Percentiles rank a stretch among this genome's conserved stretches.
Evolutionary conservation across 2,888 invertebrate genomes (phyloP).

Genomic region (Mantis religiosa): DNA sequence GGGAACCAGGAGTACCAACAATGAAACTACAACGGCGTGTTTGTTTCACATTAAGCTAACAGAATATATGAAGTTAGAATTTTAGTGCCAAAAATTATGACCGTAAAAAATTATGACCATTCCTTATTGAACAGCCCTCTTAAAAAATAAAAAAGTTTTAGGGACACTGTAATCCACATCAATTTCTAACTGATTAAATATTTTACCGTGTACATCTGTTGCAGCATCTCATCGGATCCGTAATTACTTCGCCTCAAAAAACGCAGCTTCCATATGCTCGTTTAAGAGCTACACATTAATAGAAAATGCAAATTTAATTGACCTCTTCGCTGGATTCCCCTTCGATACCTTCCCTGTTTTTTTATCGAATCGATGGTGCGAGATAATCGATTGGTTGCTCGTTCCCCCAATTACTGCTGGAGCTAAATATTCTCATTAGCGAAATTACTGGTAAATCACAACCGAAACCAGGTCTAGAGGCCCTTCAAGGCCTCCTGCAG

Average conservation of each 20-base stretch:
- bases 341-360: not conserved
- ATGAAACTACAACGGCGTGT: too few relatives aligned
- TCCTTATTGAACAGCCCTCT: too few relatives aligned
- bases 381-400: not conserved
- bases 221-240: not conserved
- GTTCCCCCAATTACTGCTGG: not conserved
- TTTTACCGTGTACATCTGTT: not conserved
- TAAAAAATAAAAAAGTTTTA: too few relatives aligned
- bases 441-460: not conserved
- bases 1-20: too few relatives aligned
- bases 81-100: too few relatives aligned
- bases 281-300: not conserved
- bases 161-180: not conserved
- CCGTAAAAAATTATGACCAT: too few relatives aligned
- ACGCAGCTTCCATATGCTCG: not conserved
- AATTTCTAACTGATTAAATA: not conserved
- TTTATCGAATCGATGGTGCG: not conserved
- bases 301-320: not conserved
- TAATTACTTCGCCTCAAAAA: too few relatives aligned
- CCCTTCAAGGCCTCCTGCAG: too few relatives aligned
- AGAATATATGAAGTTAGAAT: too few relatives aligned
- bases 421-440: not conserved
- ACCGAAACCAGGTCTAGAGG: not conserved
- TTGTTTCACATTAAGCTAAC: too few relatives aligned
- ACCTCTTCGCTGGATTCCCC: not conserved